Evolutionary conservation across 1,140 invertebrate genomes (phyloP).

Genomic region (Oscheius sp.): DNA sequence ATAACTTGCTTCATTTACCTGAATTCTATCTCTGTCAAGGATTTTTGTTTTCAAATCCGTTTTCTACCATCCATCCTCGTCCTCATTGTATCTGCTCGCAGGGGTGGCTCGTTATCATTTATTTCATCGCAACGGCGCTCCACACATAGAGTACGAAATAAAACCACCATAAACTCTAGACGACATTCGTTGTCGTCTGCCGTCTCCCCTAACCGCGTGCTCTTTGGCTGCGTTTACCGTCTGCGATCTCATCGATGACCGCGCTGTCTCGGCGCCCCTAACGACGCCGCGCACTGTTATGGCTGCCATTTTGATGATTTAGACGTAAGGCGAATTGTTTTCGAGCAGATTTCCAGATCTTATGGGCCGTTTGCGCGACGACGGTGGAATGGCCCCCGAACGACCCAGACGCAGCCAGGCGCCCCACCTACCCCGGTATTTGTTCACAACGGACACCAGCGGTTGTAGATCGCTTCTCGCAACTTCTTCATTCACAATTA

Average conservation of each 20-base stretch:
- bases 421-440: no score
- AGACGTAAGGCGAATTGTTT: conserved; percentile 12
- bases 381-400: background rate
- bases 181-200: background rate
- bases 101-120: conserved; percentile 3
- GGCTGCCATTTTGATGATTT: conserved; percentile 13
- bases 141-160: background rate
- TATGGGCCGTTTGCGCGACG: conserved; percentile 2
- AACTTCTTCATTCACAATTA: no score
- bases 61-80: no score
- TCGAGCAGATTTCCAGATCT: conserved; percentile 9
- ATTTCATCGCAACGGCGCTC: background rate
- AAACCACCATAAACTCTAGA: background rate
- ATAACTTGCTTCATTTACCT: no score
- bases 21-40: no score
- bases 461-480: no score
- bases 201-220: background rate
- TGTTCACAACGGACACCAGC: no score
- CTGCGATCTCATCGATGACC: background rate
- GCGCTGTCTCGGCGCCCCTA: background rate
- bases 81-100: no score
- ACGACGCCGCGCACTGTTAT: conserved; percentile 10
- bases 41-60: no score
- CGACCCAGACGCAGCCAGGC: background rate
- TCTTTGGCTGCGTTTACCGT: background rate